A percentile compares a stretch with the other conserved stretches of the same genome.
phyloP scores from a whole-genome alignment of 2,888 invertebrate genomes.

The Subacronicta megacephala region DNA sequence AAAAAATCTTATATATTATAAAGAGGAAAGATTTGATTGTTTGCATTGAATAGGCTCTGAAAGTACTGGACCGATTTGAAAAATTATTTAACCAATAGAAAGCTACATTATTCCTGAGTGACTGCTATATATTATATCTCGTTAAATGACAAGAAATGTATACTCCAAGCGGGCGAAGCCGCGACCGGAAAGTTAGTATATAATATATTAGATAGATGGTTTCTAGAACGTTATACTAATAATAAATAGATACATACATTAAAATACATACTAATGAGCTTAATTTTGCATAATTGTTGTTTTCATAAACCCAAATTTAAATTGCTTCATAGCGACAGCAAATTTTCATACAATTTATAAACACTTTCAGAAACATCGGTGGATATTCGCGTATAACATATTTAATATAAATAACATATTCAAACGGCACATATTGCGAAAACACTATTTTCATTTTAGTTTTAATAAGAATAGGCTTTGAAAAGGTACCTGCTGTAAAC shows the following conservation, averaged over 20 bases:
- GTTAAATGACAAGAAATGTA: too few species aligned
- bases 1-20: too few species aligned
- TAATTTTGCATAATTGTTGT: slow-evolving; percentile 1
- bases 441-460: slow-evolving; percentile 6
- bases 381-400: neutral
- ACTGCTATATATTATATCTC: too few species aligned
- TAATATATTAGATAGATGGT: neutral
- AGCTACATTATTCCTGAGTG: too few species aligned
- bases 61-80: too few species aligned
- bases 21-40: too few species aligned
- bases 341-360: too few species aligned
- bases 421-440: slow-evolving; percentile 1
- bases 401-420: neutral
- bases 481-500: neutral
- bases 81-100: too few species aligned
- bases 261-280: neutral
- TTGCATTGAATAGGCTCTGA: too few species aligned
- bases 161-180: too few species aligned
- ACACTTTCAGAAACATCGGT: neutral
- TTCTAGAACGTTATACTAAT: slow-evolving; percentile 3
- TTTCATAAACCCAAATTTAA: neutral
- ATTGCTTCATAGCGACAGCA: neutral
- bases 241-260: neutral
- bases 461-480: neutral
- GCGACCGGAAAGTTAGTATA: too few species aligned